Evolutionary conservation across 2,888 invertebrate species (phyloP), one percentile per base, ranked within the genome.

Genomic region (Hyppa rectilinea): DNA sequence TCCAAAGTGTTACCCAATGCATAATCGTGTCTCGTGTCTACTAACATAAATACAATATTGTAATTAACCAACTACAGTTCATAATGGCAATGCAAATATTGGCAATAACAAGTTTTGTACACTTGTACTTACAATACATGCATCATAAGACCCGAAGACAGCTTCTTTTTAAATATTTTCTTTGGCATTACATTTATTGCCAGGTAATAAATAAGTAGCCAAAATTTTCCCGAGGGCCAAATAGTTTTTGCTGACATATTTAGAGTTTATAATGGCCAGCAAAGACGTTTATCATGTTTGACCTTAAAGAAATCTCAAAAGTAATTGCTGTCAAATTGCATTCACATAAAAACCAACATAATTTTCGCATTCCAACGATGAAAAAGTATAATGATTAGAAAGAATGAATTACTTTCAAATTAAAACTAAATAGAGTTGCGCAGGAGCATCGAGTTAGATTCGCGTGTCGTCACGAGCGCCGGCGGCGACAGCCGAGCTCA

Each of bases 401-500:
- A 71, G 75, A 83, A 70, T 75, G 78, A 86, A 88, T 89, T 87
- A 89, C 85, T 80, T 84, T 79, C 71, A 83, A 87, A 88, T 87
- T 87, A 89, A 87, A 86, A 85, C 81, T 85, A 87, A 84, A 87
- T 89, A 89, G 86, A 87, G 87, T 80, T 88, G 87, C 88, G 87
- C 90, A 88, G 88, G 83, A 80, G 87, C 90, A 90, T 81, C 87
- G 84, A 85, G 85, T 89, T 87, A 87, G 85, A 87, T 89, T 92
- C 84, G 93, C 94, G 91, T 94, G 94, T 85, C 84, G 87, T 90
- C 94, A 93, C 93, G 94, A 89, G 70, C 88, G 89, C 94, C 91
- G 66, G 60, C 65, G 78, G 87, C 85, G 82, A 82, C 84, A 78
- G 20, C 71, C 78, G 56, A 78, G 61, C 75, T 79, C 77, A 69